phyloP scores from a whole-genome alignment of 2,888 invertebrate species.

The Timema cristinae region DNA sequence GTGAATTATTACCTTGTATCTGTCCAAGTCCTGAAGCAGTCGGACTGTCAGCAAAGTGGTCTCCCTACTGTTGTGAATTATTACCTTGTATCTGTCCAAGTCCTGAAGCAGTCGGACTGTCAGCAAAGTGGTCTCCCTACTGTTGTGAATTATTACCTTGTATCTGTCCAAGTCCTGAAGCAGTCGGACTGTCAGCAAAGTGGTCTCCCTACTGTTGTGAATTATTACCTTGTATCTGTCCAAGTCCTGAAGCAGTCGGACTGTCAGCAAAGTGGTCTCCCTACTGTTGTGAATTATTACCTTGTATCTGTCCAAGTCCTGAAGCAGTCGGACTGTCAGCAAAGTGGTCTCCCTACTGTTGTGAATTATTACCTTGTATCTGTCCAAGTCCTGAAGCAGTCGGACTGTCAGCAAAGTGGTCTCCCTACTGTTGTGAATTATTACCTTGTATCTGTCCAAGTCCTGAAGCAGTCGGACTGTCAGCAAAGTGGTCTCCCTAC shows the following conservation, averaged over 20 bases:
- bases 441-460: constrained; percentile 67
- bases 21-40: constrained; percentile 70
- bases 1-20: too few relatives aligned
- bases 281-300: too few relatives aligned
- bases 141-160: too few relatives aligned
- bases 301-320: constrained; percentile 70
- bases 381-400: constrained; percentile 70
- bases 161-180: constrained; percentile 72
- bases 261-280: constrained; percentile 60
- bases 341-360: constrained; percentile 51
- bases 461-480: constrained; percentile 68
- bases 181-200: constrained; percentile 62
- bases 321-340: constrained; percentile 63
- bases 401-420: constrained; percentile 63
- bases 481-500: constrained; percentile 55
- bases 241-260: constrained; percentile 68
- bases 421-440: constrained; percentile 40
- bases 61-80: constrained; percentile 40
- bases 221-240: constrained; percentile 68
- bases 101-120: constrained; percentile 68
- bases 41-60: constrained; percentile 63
- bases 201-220: constrained; percentile 47
- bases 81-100: constrained; percentile 67
- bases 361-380: too few relatives aligned
- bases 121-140: constrained; percentile 55